Conservation (phyloP, 2,113 vertebrate genomes). For the Glaucidium brasilianum region DNA sequence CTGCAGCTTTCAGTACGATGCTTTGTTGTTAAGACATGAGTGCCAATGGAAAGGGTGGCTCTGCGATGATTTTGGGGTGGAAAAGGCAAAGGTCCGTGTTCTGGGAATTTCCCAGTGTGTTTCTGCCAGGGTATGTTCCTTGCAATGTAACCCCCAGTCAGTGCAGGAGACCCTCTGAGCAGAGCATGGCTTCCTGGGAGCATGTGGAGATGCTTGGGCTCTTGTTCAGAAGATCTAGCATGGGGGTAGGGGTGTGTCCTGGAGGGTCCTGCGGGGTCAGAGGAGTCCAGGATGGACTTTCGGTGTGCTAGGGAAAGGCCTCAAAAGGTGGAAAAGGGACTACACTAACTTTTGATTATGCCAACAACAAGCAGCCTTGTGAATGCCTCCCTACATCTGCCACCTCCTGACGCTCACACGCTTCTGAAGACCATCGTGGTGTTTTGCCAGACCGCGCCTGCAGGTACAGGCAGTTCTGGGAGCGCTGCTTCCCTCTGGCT, state of each 20-base stretch:
- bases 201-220: background rate
- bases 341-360: background rate
- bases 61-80: background rate
- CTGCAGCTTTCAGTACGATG: background rate
- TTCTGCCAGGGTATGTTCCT: background rate
- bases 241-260: rapidly evolving
- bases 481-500: background rate
- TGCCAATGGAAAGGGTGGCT: background rate
- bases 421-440: background rate
- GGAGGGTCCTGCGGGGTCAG: background rate
- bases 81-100: background rate
- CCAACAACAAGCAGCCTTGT: background rate
- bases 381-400: background rate
- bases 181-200: background rate
- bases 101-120: background rate
- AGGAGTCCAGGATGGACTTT: background rate
- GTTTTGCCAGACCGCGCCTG: background rate
- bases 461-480: background rate
- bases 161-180: background rate
- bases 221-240: no score
- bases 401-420: background rate
- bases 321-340: background rate
- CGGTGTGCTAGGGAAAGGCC: background rate
- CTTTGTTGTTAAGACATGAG: background rate
- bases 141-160: background rate